Conservation (phyloP, 2,888 invertebrate species). For the Aproaerema taeniolella region DNA sequence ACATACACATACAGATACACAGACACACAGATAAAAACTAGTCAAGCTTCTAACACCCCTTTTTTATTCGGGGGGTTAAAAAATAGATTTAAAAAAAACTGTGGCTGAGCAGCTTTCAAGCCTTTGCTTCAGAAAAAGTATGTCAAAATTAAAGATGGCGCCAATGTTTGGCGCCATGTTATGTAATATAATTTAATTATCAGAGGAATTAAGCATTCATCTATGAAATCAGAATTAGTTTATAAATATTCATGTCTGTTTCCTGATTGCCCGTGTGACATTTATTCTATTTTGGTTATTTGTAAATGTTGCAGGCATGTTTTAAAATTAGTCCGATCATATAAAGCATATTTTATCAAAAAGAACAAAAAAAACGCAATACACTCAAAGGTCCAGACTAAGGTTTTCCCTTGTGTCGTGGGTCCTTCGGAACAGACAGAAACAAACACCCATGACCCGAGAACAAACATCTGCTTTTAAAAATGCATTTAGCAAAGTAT, state of each 20-base stretch:
- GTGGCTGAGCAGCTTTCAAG: background rate
- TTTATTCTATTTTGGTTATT: no score
- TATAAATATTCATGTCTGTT: background rate
- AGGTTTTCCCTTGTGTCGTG: no score
- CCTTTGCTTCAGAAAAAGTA: background rate
- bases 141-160: background rate
- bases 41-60: background rate
- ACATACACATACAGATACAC: background rate
- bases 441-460: no score
- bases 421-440: no score
- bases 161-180: background rate
- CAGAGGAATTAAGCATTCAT: background rate
- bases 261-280: no score
- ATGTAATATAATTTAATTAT: background rate
- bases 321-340: no score
- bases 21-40: background rate
- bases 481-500: no score
- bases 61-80: background rate
- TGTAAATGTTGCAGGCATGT: no score
- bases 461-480: no score
- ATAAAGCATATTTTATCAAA: no score
- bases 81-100: background rate
- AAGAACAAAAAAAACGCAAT: no score
- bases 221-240: background rate
- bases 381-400: no score